Percentiles rank a stretch among this genome's conserved stretches.
These are phyloP conservation scores for Iphiclides podalirius DNA, from an alignment of 2,888 invertebrate species.

Conservation along the genomic window DNA sequence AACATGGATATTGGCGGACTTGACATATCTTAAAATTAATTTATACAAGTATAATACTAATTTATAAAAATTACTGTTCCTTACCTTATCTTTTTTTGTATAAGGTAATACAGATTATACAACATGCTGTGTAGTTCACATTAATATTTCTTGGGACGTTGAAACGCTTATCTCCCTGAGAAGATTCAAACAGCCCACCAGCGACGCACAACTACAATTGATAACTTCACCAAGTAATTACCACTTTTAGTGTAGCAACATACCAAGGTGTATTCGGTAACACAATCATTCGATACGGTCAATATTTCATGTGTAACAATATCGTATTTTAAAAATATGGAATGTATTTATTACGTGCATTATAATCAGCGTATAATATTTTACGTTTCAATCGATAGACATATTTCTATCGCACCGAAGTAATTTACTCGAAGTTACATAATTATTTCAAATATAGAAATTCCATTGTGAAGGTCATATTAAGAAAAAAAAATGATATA, in stretches of 20 bases:
- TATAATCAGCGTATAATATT: neutral
- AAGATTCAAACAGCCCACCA: too few species aligned
- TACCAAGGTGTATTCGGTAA: constrained; percentile 12
- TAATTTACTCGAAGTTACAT: neutral
- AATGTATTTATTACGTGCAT: constrained; percentile 1
- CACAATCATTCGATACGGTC: constrained; percentile 3
- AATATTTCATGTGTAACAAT: constrained; percentile 8
- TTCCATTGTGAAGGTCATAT: neutral
- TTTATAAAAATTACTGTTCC: neutral
- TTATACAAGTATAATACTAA: neutral
- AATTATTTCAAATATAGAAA: neutral
- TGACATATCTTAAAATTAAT: too few species aligned
- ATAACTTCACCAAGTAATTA: neutral
- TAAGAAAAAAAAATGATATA: neutral
- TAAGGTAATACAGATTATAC: too few species aligned
- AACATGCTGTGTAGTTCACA: too few species aligned
- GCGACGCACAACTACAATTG: neutral
- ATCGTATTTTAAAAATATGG: neutral
- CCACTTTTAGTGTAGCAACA: neutral
- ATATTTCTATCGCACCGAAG: neutral
- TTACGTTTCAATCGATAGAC: neutral
- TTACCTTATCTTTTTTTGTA: too few species aligned
- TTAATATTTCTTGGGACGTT: too few species aligned
- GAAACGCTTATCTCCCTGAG: too few species aligned
- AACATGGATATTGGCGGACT: too few species aligned